Evolutionary conservation across 2,113 vertebrate genomes (phyloP).

Genomic region (Dasypus novemcinctus): DNA sequence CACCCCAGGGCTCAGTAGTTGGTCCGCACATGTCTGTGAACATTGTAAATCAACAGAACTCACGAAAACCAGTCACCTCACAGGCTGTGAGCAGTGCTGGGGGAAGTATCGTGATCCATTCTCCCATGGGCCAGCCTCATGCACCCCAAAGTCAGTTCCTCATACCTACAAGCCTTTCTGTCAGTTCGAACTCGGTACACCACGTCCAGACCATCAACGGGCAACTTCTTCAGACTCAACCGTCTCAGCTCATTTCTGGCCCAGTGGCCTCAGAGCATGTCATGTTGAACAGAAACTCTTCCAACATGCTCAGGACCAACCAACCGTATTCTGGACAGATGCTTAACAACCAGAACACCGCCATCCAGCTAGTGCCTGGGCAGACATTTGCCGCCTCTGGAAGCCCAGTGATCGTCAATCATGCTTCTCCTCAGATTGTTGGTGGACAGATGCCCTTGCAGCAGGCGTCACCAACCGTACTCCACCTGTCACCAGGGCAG

Average conservation of each 20-base stretch:
- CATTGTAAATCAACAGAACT: slow-evolving; percentile 86
- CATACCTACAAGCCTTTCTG: slow-evolving; percentile 90
- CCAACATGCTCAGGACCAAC: slow-evolving; percentile 86
- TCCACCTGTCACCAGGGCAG: slow-evolving; percentile 89
- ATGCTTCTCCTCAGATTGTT: slow-evolving; percentile 85
- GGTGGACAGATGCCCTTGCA: slow-evolving; percentile 88
- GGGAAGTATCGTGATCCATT: slow-evolving; percentile 89
- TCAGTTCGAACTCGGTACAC: slow-evolving; percentile 90
- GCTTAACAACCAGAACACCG: slow-evolving; percentile 90
- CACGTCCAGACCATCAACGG: slow-evolving; percentile 91
- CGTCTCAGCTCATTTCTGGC: slow-evolving; percentile 84
- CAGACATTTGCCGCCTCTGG: slow-evolving; percentile 90
- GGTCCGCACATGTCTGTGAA: slow-evolving; percentile 88
- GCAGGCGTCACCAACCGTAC: slow-evolving; percentile 85
- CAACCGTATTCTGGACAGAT: slow-evolving; percentile 90
- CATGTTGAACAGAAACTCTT: slow-evolving; percentile 86
- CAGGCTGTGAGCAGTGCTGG: slow-evolving; percentile 84
- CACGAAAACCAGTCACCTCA: slow-evolving; percentile 84
- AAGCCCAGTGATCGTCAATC: slow-evolving; percentile 94
- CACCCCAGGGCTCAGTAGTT: slow-evolving; percentile 85
- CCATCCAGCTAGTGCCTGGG: slow-evolving; percentile 92
- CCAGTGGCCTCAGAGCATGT: slow-evolving; percentile 86
- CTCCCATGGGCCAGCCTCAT: slow-evolving; percentile 90
- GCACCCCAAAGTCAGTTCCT: slow-evolving; percentile 91
- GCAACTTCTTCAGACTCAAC: slow-evolving; percentile 88